Base-by-base conservation (phyloP, 53 echinoderm and acorn worm species). In the Henricia sp. region DNA sequence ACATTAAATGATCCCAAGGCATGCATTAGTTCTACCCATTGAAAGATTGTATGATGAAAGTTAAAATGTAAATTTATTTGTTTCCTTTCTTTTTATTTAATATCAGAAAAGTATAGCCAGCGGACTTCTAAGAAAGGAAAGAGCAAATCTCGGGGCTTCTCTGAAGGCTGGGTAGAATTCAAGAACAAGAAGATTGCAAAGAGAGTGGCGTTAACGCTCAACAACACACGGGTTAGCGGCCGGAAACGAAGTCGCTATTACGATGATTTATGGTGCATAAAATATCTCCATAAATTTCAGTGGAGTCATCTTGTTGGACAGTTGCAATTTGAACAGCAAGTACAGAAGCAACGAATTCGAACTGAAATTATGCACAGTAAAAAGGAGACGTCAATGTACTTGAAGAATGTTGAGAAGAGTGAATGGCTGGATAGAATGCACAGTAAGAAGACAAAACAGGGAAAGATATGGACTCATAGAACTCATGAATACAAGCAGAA, bases 141-240 rank as follows among this genome's bases (percentile, higher is more conserved):
- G 1, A 89, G 52, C 55, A 84, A 74, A 33, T 68, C 91, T 17
- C 69, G 77, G 33, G 20, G 66, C 40, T 95, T 93, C 43, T 87
- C 87, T 8, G 93, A 96, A 64, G 93, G 93, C 19, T 96, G 93
- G 99, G 78, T 99, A 6, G 99, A 99, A 71, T 99, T 92, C 86
- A 92, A 74, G 85, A 84, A 90, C 66, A 99, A 99, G 75, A 94
- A 84, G 42, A 86, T 88, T 36, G 99, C 99, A 20, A 99, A 99
- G 71, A 83, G 87, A 40, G 87, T 99, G 2, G 99, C 99, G 1
- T 21, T 89, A 37, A 91, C 99, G 0, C 84, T 99, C 57, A 94
- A 99, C 87, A 99, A 99, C 70, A 94, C 99, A 0, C 69, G 74
- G 2, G 91, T 99, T 16, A 91, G 92, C 5, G 91, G 86, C 19